These are phyloP conservation scores for Danio choprae DNA, from an alignment of 2,797 vertebrate species.

Conservation along the genomic window DNA sequence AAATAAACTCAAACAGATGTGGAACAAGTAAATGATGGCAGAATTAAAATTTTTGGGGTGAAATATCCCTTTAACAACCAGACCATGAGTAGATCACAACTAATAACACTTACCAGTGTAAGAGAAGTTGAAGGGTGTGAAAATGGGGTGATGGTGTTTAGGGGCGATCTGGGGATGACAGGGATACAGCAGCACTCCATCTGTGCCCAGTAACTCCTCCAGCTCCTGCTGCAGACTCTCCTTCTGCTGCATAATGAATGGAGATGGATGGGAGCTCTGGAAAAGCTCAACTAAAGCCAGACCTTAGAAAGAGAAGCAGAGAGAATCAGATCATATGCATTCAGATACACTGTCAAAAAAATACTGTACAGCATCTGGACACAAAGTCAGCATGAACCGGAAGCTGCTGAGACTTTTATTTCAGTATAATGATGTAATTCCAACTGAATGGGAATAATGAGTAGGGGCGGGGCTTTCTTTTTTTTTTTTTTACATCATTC, in stretches of 20 bases:
- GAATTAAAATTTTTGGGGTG: too few relatives aligned
- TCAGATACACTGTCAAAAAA: not conserved
- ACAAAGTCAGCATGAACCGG: too few relatives aligned
- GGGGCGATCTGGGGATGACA: conserved; percentile 86
- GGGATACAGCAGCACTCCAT: conserved; percentile 88
- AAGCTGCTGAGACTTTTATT: not conserved
- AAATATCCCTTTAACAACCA: not conserved
- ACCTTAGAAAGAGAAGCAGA: conserved; percentile 67
- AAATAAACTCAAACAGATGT: too few relatives aligned
- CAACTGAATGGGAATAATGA: too few relatives aligned
- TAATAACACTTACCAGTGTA: conserved; percentile 84
- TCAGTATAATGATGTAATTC: too few relatives aligned
- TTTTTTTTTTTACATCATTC: too few relatives aligned
- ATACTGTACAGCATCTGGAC: not conserved
- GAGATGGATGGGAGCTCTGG: conserved; percentile 58
- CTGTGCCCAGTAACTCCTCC: conserved; percentile 81
- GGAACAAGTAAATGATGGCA: too few relatives aligned
- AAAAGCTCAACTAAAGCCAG: conserved; percentile 78
- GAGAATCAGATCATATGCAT: not conserved
- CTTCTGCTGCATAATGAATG: conserved; percentile 78
- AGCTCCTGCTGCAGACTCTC: conserved; percentile 82
- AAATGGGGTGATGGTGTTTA: conserved; percentile 85
- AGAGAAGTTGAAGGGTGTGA: conserved; percentile 87
- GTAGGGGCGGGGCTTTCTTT: too few relatives aligned
- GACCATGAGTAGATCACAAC: not conserved